Percentiles rank a stretch among this genome's conserved stretches.
phyloP scores from a whole-genome alignment of 2,888 invertebrate genomes.

The Amphipyra berbera region DNA sequence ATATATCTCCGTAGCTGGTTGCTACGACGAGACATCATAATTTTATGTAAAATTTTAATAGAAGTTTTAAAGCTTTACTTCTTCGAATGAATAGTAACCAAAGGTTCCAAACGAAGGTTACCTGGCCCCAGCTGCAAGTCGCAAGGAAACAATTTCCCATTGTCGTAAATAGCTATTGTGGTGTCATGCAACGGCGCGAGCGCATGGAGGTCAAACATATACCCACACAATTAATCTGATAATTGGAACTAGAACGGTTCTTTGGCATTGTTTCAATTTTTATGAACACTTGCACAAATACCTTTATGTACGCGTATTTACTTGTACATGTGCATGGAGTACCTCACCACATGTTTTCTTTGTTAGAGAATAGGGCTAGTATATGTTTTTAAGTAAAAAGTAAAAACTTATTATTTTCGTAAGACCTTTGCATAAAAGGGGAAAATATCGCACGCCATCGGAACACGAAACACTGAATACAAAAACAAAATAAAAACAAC shows the following conservation, averaged over 20 bases:
- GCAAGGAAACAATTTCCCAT: conserved; percentile 76
- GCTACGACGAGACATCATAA: conserved; percentile 20
- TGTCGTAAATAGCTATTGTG: conserved; percentile 80
- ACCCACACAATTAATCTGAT: conserved; percentile 78
- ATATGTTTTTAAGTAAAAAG: background rate
- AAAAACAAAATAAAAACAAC: conserved; percentile 6
- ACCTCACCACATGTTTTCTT: background rate
- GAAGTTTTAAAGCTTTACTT: background rate
- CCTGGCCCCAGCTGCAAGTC: conserved; percentile 63
- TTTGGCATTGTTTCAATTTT: conserved; percentile 66
- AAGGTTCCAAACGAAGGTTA: conserved; percentile 56
- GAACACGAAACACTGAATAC: conserved; percentile 5
- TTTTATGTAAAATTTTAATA: background rate
- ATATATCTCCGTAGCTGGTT: conserved; percentile 13
- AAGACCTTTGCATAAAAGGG: background rate
- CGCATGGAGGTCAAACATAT: conserved; percentile 78
- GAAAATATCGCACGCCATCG: background rate
- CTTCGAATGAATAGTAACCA: conserved; percentile 24
- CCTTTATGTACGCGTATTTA: conserved; percentile 9
- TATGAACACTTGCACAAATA: conserved; percentile 55
- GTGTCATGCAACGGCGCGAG: conserved; percentile 65
- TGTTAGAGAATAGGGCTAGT: conserved; percentile 2
- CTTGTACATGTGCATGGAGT: background rate
- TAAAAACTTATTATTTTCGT: background rate
- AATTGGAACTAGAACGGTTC: conserved; percentile 75